phyloP scores from a whole-genome alignment of 2,113 vertebrate species.

The Cavia porcellus region DNA sequence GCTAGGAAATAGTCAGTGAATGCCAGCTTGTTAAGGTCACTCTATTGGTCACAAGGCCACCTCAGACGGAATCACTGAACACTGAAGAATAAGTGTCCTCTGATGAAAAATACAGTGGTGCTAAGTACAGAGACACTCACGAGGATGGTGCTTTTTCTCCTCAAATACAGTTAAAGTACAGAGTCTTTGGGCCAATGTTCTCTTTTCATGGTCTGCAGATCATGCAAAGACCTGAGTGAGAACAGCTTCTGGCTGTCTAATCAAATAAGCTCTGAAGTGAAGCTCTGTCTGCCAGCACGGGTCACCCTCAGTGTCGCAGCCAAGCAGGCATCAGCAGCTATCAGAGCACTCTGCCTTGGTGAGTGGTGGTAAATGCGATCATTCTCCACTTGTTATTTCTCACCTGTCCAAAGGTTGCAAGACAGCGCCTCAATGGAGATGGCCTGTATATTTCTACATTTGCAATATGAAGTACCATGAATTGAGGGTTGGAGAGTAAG shows the following conservation, averaged over 20 bases:
- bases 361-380: not conserved
- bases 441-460: not conserved
- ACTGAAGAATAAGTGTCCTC: not conserved
- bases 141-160: too few relatives aligned
- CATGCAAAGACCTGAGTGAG: not conserved
- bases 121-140: not conserved
- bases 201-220: not conserved
- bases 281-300: not conserved
- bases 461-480: not conserved
- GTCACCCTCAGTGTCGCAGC: not conserved
- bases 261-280: not conserved
- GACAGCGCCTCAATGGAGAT: not conserved
- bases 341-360: not conserved
- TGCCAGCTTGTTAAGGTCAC: not conserved
- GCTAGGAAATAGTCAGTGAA: too few relatives aligned
- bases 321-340: not conserved
- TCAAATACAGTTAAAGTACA: not conserved
- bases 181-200: not conserved
- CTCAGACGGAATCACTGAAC: not conserved
- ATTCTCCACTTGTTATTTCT: not conserved
- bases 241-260: not conserved
- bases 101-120: not conserved
- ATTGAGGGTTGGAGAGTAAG: fast-evolving
- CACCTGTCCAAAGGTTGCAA: not conserved
- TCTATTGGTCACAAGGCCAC: not conserved